Base-by-base conservation (phyloP, 2,888 invertebrate species). In the Tetranychus piercei region DNA sequence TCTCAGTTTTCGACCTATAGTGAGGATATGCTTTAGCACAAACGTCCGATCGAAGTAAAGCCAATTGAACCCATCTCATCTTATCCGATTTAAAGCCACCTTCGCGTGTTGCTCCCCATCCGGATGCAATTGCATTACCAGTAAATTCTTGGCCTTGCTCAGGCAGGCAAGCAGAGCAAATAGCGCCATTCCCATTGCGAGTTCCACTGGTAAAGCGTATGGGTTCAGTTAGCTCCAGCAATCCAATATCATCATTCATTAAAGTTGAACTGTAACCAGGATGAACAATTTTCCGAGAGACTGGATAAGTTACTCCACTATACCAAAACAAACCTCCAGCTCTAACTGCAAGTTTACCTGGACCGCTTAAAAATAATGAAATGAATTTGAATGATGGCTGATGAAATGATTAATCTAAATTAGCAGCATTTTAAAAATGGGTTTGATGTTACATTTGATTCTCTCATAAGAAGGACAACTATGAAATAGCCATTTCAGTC, bases 81-180 rank as follows among this genome's bases (percentile, higher is more conserved):
- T 69, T 69, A 69, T 69, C 69, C 11, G 69, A 69, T 69, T 69
- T 69, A 20, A 9, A 18, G 15, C 69, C 69, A 23, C 69, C 69
- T n/a, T 69, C 69, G 11, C 69, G 9, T 9, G n/a, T 69, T 18
- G 22, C 23, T 69, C 69, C 69, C 69, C 69, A 69, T 20, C 69
- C 69, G 69, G 22, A 22, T 22, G 23, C 69, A 18, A 23, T n/a
- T 20, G n/a, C 2, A n/a, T 9, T 22, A 23, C 69, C 69, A 69
- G 9, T 23, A n/a, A 69, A 69, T n/a, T 20, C 69, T 69, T 69
- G 69, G n/a, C n/a, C 23, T n/a, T 20, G 22, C 9, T 69, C 22
- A 22, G 69, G 69, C n/a, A 69, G n/a, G n/a, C 69, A 69, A 20
- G n/a, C 69, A 9, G 69, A 9, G n/a, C 23, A 22, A 22, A 69